Base-by-base conservation (phyloP, 1,140 invertebrate genomes). In the Parasteatoda tepidariorum region DNA sequence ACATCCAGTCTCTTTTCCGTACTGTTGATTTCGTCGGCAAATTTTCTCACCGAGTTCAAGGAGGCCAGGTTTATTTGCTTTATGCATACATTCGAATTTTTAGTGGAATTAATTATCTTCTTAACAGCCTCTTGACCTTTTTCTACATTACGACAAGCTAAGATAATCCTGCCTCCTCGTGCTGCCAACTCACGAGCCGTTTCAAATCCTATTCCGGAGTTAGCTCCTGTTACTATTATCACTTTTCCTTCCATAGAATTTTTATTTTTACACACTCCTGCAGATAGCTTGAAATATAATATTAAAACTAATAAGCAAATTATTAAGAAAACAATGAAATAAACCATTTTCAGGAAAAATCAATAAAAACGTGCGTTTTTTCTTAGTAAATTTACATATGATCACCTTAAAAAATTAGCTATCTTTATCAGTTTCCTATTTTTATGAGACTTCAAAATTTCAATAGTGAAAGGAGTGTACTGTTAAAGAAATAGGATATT, bases 151-250 rank as follows among this genome's bases (percentile, higher is more conserved):
- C 95, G 89, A 88, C 96, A 97, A 3, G 95, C 95, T 89, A 97
- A 91, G 55, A 96, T 92, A 28, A 97, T 92, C 86, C 91, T 93
- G 0, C 95, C 96, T 5, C 93, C 92, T 84, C 93, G 88, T 68
- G 89, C 91, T 0, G 94, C 95, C 75, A 97, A 89, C 84, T 94
- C 92, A 76, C 90, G 88, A 0, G 93, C 94, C 9, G 94, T 93
- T 89, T 95, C 94, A 90, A 93, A 94, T 13, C 97, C 97, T 85
- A 98, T 95, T 18, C 96, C 97, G 54, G 92, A 92, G 88, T 95
- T 97, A 0, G 93, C 92, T 61, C 96, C 96, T 15, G 96, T 97
- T 11, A 98, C 90, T 79, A 98, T 92, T 2, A 93, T 91, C 6
- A 95, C 92, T 91, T 96, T 96, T 0, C 91, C 92, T 71, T 92